Conservation (phyloP, 2,888 invertebrate species). For the Blomia tropicalis region DNA sequence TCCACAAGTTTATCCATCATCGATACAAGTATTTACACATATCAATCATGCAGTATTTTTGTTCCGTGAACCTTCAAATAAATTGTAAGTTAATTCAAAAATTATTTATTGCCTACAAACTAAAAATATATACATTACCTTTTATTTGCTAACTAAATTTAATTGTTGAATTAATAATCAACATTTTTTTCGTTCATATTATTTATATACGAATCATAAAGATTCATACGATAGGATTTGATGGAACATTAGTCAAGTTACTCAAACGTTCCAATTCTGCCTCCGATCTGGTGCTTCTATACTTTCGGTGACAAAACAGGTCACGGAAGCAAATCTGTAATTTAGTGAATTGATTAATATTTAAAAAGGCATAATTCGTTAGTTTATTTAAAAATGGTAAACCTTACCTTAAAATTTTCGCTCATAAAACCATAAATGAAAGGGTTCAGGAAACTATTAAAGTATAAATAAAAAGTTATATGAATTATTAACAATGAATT, state of each 20-base stretch:
- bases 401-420: slow-evolving; percentile 31
- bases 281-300: background rate
- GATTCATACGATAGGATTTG: too few relatives aligned
- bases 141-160: too few relatives aligned
- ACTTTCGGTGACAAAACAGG: background rate
- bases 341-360: background rate
- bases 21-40: too few relatives aligned
- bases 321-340: background rate
- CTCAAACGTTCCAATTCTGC: slow-evolving; percentile 3
- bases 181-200: background rate
- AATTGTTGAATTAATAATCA: background rate
- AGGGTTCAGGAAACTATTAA: slow-evolving; percentile 32
- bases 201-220: too few relatives aligned
- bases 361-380: background rate
- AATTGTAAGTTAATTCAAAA: too few relatives aligned
- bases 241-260: slow-evolving; percentile 2
- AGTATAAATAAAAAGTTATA: too few relatives aligned
- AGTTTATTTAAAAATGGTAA: background rate
- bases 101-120: too few relatives aligned
- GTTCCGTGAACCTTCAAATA: too few relatives aligned
- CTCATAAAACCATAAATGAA: slow-evolving; percentile 34
- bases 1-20: too few relatives aligned
- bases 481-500: too few relatives aligned
- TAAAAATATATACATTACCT: too few relatives aligned
- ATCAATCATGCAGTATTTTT: too few relatives aligned